Conservation (phyloP, 2,797 vertebrate genomes). For the Spondyliosoma cantharus region DNA sequence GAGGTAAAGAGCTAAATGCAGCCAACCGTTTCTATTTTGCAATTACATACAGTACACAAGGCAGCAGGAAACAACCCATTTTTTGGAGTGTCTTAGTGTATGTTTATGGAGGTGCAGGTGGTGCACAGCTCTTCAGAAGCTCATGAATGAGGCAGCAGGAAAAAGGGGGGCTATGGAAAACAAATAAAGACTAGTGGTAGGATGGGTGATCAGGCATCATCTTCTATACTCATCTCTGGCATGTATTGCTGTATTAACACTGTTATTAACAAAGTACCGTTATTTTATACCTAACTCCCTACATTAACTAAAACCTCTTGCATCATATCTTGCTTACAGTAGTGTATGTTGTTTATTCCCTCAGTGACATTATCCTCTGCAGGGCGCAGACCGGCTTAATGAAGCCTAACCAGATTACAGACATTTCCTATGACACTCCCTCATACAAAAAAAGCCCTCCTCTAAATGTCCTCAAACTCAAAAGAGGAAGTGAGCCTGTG, state of each 20-base stretch:
- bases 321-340: not conserved
- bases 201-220: not conserved
- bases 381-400: constrained; percentile 52
- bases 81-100: constrained; percentile 40
- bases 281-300: not conserved
- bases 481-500: constrained; percentile 70
- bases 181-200: not conserved
- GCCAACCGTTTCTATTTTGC: constrained; percentile 13
- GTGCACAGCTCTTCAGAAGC: not conserved
- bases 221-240: constrained; percentile 9
- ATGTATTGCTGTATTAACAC: not conserved
- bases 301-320: constrained; percentile 8
- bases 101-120: constrained; percentile 27
- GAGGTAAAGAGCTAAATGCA: constrained; percentile 21
- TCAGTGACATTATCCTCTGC: constrained; percentile 44
- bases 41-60: not conserved
- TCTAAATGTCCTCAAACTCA: constrained; percentile 62
- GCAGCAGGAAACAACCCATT: constrained; percentile 44
- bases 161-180: not conserved
- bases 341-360: constrained; percentile 24
- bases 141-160: not conserved
- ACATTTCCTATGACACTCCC: constrained; percentile 61
- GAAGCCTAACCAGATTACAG: constrained; percentile 67
- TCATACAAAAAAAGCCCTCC: constrained; percentile 47
- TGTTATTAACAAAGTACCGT: not conserved